These are phyloP conservation scores for Phrynosoma blainvillii DNA, from an alignment of 2,113 vertebrate genomes.

Conservation along the genomic window DNA sequence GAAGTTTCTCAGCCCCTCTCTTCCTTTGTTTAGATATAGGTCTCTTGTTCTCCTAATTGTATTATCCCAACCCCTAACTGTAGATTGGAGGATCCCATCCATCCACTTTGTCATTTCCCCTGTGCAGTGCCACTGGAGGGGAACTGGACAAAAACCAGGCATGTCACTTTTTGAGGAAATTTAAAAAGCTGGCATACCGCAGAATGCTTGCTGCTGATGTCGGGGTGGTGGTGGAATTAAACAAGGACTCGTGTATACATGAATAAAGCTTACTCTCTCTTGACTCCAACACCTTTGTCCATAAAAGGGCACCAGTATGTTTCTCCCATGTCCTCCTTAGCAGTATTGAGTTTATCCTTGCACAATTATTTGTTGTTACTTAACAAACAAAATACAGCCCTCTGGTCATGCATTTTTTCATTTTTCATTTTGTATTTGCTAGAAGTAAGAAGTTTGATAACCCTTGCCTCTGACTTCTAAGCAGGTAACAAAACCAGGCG, in stretches of 20 bases:
- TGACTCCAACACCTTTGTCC: neutral
- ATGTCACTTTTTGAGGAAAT: neutral
- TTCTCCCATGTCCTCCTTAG: neutral
- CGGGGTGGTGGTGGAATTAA: no score
- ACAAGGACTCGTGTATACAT: neutral
- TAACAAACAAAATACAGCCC: neutral
- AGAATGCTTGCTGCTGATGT: neutral
- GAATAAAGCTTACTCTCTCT: neutral
- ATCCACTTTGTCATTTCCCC: neutral
- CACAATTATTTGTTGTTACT: neutral
- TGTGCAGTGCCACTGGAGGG: neutral
- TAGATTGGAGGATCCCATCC: neutral
- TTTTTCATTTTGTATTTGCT: no score
- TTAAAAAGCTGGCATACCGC: neutral
- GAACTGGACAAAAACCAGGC: neutral
- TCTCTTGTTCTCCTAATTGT: neutral
- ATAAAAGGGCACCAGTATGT: neutral
- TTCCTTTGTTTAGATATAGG: neutral
- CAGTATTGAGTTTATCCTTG: neutral
- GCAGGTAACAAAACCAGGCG: neutral
- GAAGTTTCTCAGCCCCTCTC: neutral
- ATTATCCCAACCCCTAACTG: accelerated
- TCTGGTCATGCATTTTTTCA: neutral
- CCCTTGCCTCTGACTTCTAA: neutral
- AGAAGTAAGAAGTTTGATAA: no score